Evolutionary conservation across 2,113 vertebrate species (phyloP).

Genomic region (Solea solea): DNA sequence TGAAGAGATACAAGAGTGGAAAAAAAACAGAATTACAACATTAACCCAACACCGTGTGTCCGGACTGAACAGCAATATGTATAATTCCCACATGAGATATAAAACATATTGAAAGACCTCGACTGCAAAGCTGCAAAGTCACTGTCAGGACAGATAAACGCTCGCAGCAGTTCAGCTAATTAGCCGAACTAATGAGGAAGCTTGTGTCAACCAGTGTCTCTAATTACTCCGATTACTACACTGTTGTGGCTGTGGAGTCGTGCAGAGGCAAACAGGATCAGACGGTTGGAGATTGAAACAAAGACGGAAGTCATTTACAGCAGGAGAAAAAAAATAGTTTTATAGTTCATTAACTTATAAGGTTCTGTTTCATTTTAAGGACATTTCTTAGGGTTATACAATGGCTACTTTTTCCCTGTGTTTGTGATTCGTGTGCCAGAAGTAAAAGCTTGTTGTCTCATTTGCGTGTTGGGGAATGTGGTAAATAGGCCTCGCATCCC

Average conservation of each 20-base stretch:
- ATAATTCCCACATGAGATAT: constrained; percentile 8
- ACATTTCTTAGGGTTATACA: not conserved
- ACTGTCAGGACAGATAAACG: constrained; percentile 35
- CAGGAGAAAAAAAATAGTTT: not conserved
- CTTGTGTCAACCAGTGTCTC: constrained; percentile 26
- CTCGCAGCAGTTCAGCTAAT: constrained; percentile 42
- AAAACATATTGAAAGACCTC: constrained; percentile 8
- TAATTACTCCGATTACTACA: constrained; percentile 55
- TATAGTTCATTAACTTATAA: not conserved
- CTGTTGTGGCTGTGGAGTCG: constrained; percentile 21
- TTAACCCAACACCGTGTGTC: too few species aligned
- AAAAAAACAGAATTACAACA: constrained; percentile 9
- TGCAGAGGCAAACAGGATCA: constrained; percentile 13
- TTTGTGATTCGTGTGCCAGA: not conserved
- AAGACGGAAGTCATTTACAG: not conserved
- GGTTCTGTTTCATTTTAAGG: not conserved
- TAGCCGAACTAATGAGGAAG: constrained; percentile 56
- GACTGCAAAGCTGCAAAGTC: constrained; percentile 14
- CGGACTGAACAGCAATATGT: constrained; percentile 7
- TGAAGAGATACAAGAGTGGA: constrained; percentile 22
- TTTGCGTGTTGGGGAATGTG: constrained; percentile 45
- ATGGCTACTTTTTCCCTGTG: not conserved
- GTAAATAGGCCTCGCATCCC: constrained; percentile 24
- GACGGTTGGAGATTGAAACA: not conserved
- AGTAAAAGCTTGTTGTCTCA: not conserved